Conservation (phyloP, 2,113 vertebrate genomes). For the Phaethon lepturus region DNA sequence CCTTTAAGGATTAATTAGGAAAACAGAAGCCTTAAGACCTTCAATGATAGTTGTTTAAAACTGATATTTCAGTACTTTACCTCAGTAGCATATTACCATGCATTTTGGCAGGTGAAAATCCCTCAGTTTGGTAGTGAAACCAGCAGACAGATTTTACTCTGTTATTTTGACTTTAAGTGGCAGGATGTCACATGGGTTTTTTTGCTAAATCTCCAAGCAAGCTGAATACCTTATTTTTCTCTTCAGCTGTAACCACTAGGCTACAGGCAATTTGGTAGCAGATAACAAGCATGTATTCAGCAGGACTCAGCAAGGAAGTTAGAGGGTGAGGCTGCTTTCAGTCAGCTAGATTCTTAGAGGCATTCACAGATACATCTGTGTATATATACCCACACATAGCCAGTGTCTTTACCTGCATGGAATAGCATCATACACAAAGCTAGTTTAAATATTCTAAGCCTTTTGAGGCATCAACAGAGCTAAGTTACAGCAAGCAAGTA, state of each 20-base stretch:
- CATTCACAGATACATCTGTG: background rate
- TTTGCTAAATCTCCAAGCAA: background rate
- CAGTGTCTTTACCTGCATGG: background rate
- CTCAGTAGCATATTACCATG: background rate
- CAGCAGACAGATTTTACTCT: background rate
- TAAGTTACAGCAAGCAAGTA: background rate
- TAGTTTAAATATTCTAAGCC: background rate
- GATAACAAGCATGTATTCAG: background rate
- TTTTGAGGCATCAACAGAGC: background rate
- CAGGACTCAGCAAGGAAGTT: background rate
- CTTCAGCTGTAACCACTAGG: background rate
- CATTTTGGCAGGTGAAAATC: background rate
- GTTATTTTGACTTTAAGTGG: background rate
- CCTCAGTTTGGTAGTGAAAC: background rate
- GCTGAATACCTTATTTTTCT: background rate
- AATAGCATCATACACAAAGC: background rate
- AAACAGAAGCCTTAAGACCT: background rate
- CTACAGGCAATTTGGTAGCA: background rate
- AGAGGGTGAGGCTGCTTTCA: background rate
- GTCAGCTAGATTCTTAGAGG: background rate
- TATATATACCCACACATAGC: background rate
- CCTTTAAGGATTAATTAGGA: background rate
- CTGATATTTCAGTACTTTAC: background rate
- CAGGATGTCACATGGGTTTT: background rate
- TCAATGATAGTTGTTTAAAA: background rate